A percentile compares a stretch with the other conserved stretches of the same genome.
These are phyloP conservation scores for Brachionus angularis DNA, from an alignment of 1,140 invertebrate species.

Conservation along the genomic window DNA sequence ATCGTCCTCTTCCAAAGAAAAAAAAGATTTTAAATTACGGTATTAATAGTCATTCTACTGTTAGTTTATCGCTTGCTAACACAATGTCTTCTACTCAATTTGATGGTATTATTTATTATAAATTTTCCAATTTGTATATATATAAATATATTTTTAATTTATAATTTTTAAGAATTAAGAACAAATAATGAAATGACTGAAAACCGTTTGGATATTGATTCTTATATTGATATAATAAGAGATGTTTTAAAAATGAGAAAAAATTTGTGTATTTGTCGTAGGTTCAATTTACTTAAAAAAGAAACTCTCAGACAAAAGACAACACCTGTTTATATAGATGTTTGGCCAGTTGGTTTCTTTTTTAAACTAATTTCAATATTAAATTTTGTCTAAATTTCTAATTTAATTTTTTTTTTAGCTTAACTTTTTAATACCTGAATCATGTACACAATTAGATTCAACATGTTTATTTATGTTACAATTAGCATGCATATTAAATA, in stretches of 20 bases:
- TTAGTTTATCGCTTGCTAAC: not conserved
- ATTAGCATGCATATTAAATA: constrained; percentile 90
- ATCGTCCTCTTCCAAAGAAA: constrained; percentile 1
- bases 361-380: constrained; percentile 63
- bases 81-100: not conserved
- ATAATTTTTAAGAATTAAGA: constrained; percentile 17
- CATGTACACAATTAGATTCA: constrained; percentile 64
- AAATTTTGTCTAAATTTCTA: not conserved
- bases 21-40: constrained; percentile 11
- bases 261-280: constrained; percentile 68
- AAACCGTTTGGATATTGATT: constrained; percentile 55
- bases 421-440: constrained; percentile 56
- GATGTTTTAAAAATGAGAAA: constrained; percentile 83
- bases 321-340: constrained; percentile 75
- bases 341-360: constrained; percentile 91
- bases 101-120: not conserved
- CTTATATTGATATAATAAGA: constrained; percentile 83
- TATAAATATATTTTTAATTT: not conserved
- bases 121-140: not conserved
- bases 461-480: constrained; percentile 84
- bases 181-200: constrained; percentile 30
- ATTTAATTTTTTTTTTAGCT: constrained; percentile 40
- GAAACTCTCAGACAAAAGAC: constrained; percentile 52
- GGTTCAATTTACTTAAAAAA: constrained; percentile 35
- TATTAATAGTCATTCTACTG: not conserved